A percentile compares a stretch with the other conserved stretches of the same genome.
phyloP scores from a whole-genome alignment of 2,797 vertebrate species.

The Psittacula echo region DNA sequence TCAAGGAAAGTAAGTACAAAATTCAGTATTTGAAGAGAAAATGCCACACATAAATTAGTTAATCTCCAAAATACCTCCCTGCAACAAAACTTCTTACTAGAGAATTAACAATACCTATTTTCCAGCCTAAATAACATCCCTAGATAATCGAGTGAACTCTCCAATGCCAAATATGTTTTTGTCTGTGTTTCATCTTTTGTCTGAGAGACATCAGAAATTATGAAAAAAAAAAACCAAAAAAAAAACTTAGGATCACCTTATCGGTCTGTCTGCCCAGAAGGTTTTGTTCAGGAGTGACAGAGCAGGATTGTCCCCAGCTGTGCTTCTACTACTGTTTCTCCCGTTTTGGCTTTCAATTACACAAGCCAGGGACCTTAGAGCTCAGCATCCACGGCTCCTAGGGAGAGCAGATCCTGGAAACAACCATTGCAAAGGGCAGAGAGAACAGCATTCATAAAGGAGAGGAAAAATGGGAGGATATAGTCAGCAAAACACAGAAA shows the following conservation, averaged over 20 bases:
- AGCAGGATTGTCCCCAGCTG: neutral
- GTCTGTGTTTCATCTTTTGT: neutral
- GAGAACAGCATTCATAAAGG: neutral
- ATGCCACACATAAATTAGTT: neutral
- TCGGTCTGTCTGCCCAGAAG: neutral
- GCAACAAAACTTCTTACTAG: neutral
- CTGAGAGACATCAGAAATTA: neutral
- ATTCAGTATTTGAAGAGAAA: neutral
- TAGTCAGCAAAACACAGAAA: neutral
- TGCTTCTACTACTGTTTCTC: neutral
- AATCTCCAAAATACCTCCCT: neutral
- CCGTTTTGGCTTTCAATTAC: accelerated
- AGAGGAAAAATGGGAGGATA: neutral
- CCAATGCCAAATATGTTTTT: neutral
- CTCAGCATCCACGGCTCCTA: neutral
- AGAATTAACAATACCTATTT: neutral
- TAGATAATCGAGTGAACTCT: neutral
- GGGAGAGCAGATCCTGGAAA: neutral
- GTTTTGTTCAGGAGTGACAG: neutral
- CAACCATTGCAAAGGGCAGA: accelerated
- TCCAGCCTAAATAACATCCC: neutral
- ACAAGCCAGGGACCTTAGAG: neutral
- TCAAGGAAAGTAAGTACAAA: neutral
- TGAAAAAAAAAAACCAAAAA: neutral
- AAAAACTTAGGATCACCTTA: neutral